Conservation (phyloP, 2,113 vertebrate species). For the Takifugu bimaculatus region DNA sequence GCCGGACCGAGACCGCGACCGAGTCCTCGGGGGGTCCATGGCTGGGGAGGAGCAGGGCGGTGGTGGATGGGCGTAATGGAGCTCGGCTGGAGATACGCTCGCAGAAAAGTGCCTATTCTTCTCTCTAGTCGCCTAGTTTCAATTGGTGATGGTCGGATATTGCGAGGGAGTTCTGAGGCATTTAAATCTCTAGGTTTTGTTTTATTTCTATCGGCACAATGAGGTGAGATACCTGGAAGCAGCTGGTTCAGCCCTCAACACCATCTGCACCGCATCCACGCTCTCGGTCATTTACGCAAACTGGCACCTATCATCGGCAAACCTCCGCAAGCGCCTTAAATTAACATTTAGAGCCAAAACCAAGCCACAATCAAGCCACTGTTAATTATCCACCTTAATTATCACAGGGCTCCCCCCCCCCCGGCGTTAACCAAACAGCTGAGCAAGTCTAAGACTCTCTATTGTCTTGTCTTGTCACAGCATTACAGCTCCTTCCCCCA, state of each 20-base stretch:
- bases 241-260: constrained; percentile 31
- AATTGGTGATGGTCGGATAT: constrained; percentile 12
- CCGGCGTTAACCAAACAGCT: constrained; percentile 18
- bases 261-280: constrained; percentile 37
- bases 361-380: no score
- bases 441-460: constrained; percentile 34
- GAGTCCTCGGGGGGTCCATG: constrained; percentile 80
- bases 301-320: neutral
- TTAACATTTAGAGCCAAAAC: no score
- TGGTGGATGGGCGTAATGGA: constrained; percentile 57
- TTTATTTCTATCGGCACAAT: neutral
- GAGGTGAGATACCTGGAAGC: constrained; percentile 31
- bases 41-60: constrained; percentile 57
- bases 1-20: constrained; percentile 78
- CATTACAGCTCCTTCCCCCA: neutral
- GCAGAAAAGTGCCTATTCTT: constrained; percentile 16
- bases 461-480: constrained; percentile 42
- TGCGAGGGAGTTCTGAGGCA: constrained; percentile 35
- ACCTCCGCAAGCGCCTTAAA: no score
- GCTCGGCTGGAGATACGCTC: constrained; percentile 33
- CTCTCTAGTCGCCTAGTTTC: constrained; percentile 34
- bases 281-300: neutral
- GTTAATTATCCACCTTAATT: no score
- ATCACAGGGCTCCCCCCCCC: no score
- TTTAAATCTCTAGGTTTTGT: constrained; percentile 30